Base-by-base conservation (phyloP, 2,888 invertebrate genomes). In the Shargacucullia verbasci region DNA sequence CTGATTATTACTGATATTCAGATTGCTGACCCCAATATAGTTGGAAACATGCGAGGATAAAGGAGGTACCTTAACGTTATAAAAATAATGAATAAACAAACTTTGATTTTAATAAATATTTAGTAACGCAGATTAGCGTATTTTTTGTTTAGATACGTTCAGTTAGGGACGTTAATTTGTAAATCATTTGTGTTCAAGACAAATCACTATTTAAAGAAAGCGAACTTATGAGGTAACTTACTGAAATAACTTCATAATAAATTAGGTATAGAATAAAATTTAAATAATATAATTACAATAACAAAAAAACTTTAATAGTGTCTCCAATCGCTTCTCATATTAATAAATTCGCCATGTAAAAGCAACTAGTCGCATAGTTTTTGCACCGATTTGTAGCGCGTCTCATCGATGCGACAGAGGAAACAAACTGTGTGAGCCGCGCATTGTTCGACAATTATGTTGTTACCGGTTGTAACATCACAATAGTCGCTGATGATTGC, bases 361-460 rank as follows among this genome's bases (percentile, higher is more conserved):
- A 20, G 20, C n/a, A 0, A 13, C n/a, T 9, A 35, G 34, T 61
- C 48, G 56, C 52, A 33, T 53, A 39, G 33, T 72, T 70, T 70
- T 72, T 72, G 47, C 40, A 62, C 25, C 59, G 46, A 60, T 73
- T 73, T 70, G 67, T 70, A 41, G 14, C 41, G 14, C 31, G 47
- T 54, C 40, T 58, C 27, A n/a, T 25, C 8, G 15, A 49, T 52
- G 38, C 15, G 34, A 47, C 11, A 35, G 20, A 43, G 12, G 47
- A 63, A 56, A 59, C 47, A 50, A 65, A 69, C 53, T 53, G 62
- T 69, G 70, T 45, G 70, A 71, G 66, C 37, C 11, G 6, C 27
- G 33, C 27, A 73, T 73, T 73, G 67, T 73, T 70, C 52, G 25
- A 46, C 57, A 57, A 61, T 69, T 58, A 65, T 46, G 31, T 13